Base-by-base conservation (phyloP, 1,140 invertebrate species). In the Drosophila lacteicornis region DNA sequence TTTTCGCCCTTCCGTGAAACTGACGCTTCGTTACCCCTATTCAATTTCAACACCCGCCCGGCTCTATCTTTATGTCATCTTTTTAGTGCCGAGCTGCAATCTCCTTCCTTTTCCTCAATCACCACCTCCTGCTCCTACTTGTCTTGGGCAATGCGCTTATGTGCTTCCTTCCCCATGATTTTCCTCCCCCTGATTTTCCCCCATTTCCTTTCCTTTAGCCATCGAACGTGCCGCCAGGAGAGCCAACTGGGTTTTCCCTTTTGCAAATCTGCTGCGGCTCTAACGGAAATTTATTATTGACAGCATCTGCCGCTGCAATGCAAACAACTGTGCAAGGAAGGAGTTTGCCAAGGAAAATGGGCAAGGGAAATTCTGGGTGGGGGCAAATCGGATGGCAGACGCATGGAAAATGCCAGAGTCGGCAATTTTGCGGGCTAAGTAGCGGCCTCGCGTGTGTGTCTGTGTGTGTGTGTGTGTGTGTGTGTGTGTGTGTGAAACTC, bases 281-380 rank as follows among this genome's bases (percentile, higher is more conserved):
- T 83, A 86, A 77, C 90, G 90, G 90, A 91, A 91, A 91, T 91
- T 91, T 91, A 91, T 90, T 90, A 91, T 90, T 90, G 85, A 88
- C 85, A 88, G 86, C 85, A 88, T 87, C 85, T 88, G 85, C 85
- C 78, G 85, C 79, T 88, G 84, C 81, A 87, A 87, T 88, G 84
- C 84, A 87, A 87, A 88, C 84, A 87, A 87, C 79, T 81, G 55
- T 60, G 70, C 67, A 74, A 73, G 43, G 27, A 53, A 76, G 71
- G 53, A 58, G 63, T 75, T 81, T 67, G 61, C 56, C 43, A 22
- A 46, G 62, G 58, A 33, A 63, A 66, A 80, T 40, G 42, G 43
- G 19, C 30, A 40, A 40, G 25, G 58, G 53, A 61, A 82, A 63
- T 51, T 19, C 51, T 4, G 19, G 13, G 2, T 17, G 30, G n/a